Evolutionary conservation across 92 coral and sea anemone species (phyloP), one percentile per base, ranked within the genome.

Genomic region (Porites rus): DNA sequence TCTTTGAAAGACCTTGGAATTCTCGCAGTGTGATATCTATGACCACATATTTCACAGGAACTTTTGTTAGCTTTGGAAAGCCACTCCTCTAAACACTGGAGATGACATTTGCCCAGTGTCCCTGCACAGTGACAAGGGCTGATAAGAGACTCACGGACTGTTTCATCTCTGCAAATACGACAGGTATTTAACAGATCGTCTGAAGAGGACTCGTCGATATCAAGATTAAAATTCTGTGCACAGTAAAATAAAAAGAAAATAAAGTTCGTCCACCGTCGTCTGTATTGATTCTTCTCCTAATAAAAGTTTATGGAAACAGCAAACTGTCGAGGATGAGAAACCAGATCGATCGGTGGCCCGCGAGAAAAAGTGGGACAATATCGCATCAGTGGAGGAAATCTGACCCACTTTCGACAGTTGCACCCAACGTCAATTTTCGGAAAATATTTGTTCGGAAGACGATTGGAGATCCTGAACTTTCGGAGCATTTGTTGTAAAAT

Each of bases 71-170:
- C 89, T 2, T 70, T 89, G 0, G 98, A 95, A 1, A 97, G 92
- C 99, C 99, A 97, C 74, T 93, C 93, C 76, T 97, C 99, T 77
- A 97, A 65, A 67, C 99, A 97, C 6, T 66, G 91, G 6, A 89
- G 92, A 81, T 97, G 99, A 22, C 93, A 95, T 64, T 93, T 92
- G 1, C 96, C 98, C 79, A 97, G 88, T 46, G 98, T 90, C 6
- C 99, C 99, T 1, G 97, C 81, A 88, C 99, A 97, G 70, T 90
- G 82, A 80, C 99, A 97, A 1, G 98, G 94, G 13, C 98, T 91
- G 63, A 90, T 87, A 31, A 97, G 87, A 10, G 91, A 92, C 58
- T 89, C 94, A 7, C 84, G 62, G 2, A 85, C 76, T 8, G 96
- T 85, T 8, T 83, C 86, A 72, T 97, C 99, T 13, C 98, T 94